phyloP scores from a whole-genome alignment of 2,113 vertebrate genomes.

The Alouatta palliata region DNA sequence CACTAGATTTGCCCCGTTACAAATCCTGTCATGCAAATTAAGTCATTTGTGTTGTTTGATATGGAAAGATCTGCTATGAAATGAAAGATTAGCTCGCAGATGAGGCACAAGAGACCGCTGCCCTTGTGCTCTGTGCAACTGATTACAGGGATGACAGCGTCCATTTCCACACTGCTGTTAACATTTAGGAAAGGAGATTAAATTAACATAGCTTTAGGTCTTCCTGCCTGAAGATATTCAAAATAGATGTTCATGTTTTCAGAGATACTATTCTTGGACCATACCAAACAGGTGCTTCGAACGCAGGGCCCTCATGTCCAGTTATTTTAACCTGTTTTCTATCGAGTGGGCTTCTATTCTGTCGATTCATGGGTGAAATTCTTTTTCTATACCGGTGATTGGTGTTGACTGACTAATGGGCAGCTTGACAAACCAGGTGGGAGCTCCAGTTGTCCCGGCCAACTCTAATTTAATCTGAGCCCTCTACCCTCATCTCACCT shows the following conservation, averaged over 20 bases:
- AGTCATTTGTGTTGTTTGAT: slow-evolving; percentile 99
- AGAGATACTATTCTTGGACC: slow-evolving; percentile 61
- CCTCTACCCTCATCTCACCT: neutral
- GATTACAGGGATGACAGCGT: slow-evolving; percentile 96
- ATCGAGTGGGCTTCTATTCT: neutral
- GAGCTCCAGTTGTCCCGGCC: neutral
- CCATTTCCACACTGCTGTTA: slow-evolving; percentile 88
- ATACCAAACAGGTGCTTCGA: slow-evolving; percentile 39
- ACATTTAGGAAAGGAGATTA: slow-evolving; percentile 89
- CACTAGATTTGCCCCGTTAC: slow-evolving; percentile 99
- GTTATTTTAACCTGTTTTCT: slow-evolving; percentile 61
- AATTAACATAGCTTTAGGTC: slow-evolving; percentile 86
- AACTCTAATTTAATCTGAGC: neutral
- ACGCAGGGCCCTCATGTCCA: neutral
- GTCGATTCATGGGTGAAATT: neutral
- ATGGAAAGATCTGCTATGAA: slow-evolving; percentile 99
- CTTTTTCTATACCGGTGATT: slow-evolving; percentile 48
- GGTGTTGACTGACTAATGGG: slow-evolving; percentile 47
- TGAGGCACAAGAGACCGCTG: slow-evolving; percentile 93
- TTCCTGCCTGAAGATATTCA: slow-evolving; percentile 73
- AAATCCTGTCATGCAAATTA: slow-evolving; percentile 99
- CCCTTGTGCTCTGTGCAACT: slow-evolving; percentile 92
- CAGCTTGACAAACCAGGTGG: neutral
- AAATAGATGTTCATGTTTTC: slow-evolving; percentile 69
- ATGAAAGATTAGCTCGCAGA: slow-evolving; percentile 99